phyloP scores from a whole-genome alignment of 2,888 invertebrate species.

The Hedychridium roseum region DNA sequence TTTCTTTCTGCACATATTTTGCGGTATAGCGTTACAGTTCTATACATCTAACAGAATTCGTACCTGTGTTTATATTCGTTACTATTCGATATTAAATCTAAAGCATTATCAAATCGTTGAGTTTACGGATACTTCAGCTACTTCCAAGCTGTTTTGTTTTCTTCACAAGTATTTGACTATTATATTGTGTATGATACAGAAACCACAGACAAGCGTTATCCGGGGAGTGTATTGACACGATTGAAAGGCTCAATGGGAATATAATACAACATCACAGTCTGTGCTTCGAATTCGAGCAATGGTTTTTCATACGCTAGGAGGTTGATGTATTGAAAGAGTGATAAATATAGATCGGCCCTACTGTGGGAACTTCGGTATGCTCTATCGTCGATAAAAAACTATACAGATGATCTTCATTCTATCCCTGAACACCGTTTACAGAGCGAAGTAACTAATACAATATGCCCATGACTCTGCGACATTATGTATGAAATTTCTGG shows the following conservation, averaged over 20 bases:
- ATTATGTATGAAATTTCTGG: too few species aligned
- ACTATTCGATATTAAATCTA: background rate
- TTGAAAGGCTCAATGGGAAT: constrained; percentile 2
- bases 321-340: too few species aligned
- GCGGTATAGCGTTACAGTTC: constrained; percentile 3
- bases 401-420: too few species aligned
- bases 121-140: background rate
- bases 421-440: too few species aligned
- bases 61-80: too few species aligned
- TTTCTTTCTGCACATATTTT: constrained; percentile 27
- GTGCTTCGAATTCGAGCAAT: constrained; percentile 13
- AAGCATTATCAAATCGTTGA: background rate
- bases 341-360: too few species aligned
- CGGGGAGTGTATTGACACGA: constrained; percentile 3
- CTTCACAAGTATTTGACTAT: background rate
- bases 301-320: constrained; percentile 2
- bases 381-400: too few species aligned
- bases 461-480: too few species aligned
- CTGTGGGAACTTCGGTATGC: too few species aligned
- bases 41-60: background rate
- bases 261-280: constrained; percentile 18
- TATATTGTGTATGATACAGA: constrained; percentile 2
- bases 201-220: constrained; percentile 7
- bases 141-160: background rate
- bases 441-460: too few species aligned